Conservation (phyloP, 2,888 invertebrate genomes). For the Ephialtes manifestator region DNA sequence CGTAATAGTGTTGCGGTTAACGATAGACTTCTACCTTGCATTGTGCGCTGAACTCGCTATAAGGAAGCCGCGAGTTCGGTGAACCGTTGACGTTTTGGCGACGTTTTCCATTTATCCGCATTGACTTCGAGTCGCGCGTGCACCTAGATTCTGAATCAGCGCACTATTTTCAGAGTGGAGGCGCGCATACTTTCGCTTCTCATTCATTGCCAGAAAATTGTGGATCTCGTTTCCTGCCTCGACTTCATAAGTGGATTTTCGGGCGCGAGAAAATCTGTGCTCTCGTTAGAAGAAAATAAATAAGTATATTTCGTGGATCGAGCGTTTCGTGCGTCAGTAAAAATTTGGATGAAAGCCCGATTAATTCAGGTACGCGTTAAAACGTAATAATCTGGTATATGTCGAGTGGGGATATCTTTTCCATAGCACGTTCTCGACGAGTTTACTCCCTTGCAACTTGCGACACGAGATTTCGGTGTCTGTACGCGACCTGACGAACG, state of each 20-base stretch:
- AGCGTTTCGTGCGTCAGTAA: constrained; percentile 19
- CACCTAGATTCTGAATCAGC: constrained; percentile 65
- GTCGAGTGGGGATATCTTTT: neutral
- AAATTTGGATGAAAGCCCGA: constrained; percentile 18
- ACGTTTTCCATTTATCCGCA: constrained; percentile 58
- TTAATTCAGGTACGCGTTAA: constrained; percentile 20
- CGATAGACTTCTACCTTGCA: neutral
- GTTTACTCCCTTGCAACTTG: neutral
- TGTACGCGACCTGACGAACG: neutral
- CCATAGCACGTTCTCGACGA: neutral
- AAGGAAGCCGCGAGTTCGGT: constrained; percentile 54
- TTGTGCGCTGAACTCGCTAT: neutral
- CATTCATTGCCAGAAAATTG: constrained; percentile 65
- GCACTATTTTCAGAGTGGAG: constrained; percentile 65
- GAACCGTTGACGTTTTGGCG: constrained; percentile 63
- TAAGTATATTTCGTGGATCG: constrained; percentile 1
- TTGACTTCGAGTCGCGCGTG: constrained; percentile 18
- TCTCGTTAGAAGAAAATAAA: constrained; percentile 11
- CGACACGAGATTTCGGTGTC: neutral
- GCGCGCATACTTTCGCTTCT: constrained; percentile 35
- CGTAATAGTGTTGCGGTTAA: neutral
- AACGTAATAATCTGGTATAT: neutral
- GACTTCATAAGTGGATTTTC: neutral
- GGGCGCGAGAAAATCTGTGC: neutral
- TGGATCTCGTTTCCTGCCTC: constrained; percentile 37